phyloP scores from a whole-genome alignment of 2,888 invertebrate genomes.

The Lottia scabra region DNA sequence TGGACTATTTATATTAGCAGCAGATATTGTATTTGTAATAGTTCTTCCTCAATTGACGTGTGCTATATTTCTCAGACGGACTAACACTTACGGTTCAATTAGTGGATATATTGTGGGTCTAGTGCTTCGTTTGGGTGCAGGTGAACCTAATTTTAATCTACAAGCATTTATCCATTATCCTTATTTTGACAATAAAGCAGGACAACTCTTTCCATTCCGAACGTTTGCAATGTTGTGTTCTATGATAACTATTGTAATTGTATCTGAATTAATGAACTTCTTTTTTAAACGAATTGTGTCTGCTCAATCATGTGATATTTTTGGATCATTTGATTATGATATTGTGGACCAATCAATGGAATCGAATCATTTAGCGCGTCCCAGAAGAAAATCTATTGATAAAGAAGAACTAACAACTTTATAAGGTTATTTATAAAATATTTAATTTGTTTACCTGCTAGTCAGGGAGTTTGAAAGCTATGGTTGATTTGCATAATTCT shows the following conservation, averaged over 20 bases:
- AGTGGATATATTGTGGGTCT: slow-evolving; percentile 78
- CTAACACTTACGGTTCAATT: slow-evolving; percentile 56
- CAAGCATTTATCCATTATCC: slow-evolving; percentile 89
- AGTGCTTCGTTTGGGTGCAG: slow-evolving; percentile 83
- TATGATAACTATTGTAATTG: slow-evolving; percentile 35
- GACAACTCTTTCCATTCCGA: slow-evolving; percentile 93
- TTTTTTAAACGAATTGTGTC: slow-evolving; percentile 5
- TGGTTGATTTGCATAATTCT: too few relatives aligned
- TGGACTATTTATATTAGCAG: slow-evolving; percentile 57
- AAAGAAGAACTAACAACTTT: not conserved
- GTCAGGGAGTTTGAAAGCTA: too few relatives aligned
- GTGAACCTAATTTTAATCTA: slow-evolving; percentile 86
- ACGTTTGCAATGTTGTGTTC: slow-evolving; percentile 93
- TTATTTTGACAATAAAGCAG: slow-evolving; percentile 73
- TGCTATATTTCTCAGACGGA: slow-evolving; percentile 43
- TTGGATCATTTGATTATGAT: too few relatives aligned
- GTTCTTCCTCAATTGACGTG: slow-evolving; percentile 60
- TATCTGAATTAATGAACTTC: slow-evolving; percentile 28
- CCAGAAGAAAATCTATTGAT: not conserved
- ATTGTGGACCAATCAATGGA: too few relatives aligned
- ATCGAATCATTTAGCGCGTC: too few relatives aligned
- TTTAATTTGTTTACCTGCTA: too few relatives aligned
- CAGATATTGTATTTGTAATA: slow-evolving; percentile 61
- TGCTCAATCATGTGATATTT: not conserved
- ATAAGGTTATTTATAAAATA: not conserved